Evolutionary conservation across 2,113 vertebrate genomes (phyloP), one percentile per base, ranked within the genome.

Genomic region (Sphyrna mokarran): DNA sequence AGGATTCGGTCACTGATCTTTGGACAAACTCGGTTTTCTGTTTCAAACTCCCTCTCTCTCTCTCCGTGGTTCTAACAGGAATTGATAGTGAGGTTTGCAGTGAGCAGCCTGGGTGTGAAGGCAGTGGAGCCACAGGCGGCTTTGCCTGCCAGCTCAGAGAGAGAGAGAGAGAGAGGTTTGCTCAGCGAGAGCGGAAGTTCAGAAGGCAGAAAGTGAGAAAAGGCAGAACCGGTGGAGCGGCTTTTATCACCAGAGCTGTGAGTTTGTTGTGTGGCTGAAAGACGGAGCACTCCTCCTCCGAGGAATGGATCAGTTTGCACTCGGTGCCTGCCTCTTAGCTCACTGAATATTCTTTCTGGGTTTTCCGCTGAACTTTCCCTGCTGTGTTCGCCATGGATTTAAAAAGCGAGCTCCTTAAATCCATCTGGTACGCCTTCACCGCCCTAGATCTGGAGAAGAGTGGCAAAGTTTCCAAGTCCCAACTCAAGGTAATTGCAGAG

Each of bases 381-480:
- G 6, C 40, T 40, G 37, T 0, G 33, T 2, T 63, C 61, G 96
- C 95, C 95, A 98, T 98, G 97, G 97, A 98, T 96, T 94, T 98
- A 70, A 97, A 97, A 97, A 96, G 97, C 68, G 97, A 98, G 70
- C 97, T 98, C 2, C 97, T 98, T 43, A 98, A 98, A 94, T 98
- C 97, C 89, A 97, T 98, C 96, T 98, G 97, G 97, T 97, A 98
- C 96, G 97, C 97, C 37, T 98, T 98, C 96, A 98, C 97, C 7
- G 97, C 97, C 72, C 97, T 98, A 97, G 97, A 98, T 95, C 97
- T 97, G 90, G 97, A 98, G 95, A 97, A 97, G 91, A 97, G 97
- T 48, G 97, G 97, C 0, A 98, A 98, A 96, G 97, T 98, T 89
- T 98, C 97, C 90, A 98, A 98, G 33, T 98, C 97, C 7, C 97